Evolutionary conservation across 2,113 vertebrate species (phyloP).

Genomic region (Archilochus colubris): DNA sequence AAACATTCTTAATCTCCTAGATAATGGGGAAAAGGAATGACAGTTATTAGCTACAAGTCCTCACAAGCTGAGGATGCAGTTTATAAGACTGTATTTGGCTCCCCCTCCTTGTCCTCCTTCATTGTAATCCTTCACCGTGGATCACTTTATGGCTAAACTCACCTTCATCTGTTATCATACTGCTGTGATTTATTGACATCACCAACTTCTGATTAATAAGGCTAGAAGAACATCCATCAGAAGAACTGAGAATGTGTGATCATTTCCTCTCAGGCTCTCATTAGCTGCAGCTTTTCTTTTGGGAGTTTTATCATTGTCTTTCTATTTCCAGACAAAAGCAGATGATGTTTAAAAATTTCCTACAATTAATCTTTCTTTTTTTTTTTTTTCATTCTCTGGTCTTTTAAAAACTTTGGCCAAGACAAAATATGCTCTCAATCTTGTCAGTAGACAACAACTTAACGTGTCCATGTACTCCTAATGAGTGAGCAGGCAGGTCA

Average conservation of each 20-base stretch:
- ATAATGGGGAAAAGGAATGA: constrained; percentile 41
- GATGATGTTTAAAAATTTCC: constrained; percentile 17
- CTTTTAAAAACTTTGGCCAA: neutral
- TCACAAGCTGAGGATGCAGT: constrained; percentile 45
- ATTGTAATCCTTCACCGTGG: constrained; percentile 21
- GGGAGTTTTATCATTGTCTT: constrained; percentile 34
- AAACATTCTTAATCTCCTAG: constrained; percentile 59
- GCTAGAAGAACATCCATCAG: constrained; percentile 48
- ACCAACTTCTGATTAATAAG: constrained; percentile 32
- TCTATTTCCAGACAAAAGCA: constrained; percentile 6
- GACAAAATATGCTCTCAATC: neutral
- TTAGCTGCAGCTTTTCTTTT: constrained; percentile 24
- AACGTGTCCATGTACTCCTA: neutral
- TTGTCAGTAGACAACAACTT: neutral
- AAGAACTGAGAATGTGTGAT: constrained; percentile 23
- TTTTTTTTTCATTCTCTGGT: neutral
- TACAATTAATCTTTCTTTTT: constrained; percentile 1
- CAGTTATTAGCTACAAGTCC: constrained; percentile 51
- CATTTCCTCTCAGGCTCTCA: constrained; percentile 40
- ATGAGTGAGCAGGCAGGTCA: neutral
- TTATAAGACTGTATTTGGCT: neutral
- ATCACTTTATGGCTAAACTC: constrained; percentile 35
- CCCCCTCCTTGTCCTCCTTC: constrained; percentile 1
- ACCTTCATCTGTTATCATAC: constrained; percentile 48
- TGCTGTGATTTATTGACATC: neutral